A percentile compares a stretch with the other conserved stretches of the same genome.
phyloP scores from a whole-genome alignment of 1,140 invertebrate species.

The Cataglyphis hispanica region DNA sequence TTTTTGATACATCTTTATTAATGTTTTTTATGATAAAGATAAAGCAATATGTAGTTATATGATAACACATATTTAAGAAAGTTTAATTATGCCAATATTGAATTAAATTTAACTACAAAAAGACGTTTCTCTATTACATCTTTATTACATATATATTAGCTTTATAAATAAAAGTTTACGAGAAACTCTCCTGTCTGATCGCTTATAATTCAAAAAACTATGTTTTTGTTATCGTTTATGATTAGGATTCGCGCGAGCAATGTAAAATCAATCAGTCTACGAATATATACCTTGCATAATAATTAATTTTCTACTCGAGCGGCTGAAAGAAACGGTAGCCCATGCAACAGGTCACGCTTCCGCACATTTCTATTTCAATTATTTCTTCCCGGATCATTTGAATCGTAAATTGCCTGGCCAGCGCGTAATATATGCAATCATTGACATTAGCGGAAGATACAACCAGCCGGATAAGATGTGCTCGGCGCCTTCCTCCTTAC shows the following conservation, averaged over 20 bases:
- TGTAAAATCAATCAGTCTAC: neutral
- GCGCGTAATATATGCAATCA: constrained; percentile 51
- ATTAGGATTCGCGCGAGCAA: no score
- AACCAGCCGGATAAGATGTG: neutral
- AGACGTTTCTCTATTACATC: neutral
- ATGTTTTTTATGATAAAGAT: neutral
- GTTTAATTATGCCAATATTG: neutral
- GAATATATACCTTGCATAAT: constrained; percentile 5
- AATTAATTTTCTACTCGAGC: neutral
- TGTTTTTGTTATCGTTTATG: no score
- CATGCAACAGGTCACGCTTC: constrained; percentile 5
- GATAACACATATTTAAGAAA: neutral
- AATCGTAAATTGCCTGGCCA: constrained; percentile 58
- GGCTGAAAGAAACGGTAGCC: constrained; percentile 17
- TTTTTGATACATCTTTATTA: neutral
- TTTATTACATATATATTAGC: neutral
- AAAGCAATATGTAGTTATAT: neutral
- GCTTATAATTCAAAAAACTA: neutral
- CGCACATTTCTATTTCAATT: constrained; percentile 56
- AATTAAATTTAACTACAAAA: neutral
- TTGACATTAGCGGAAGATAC: constrained; percentile 32
- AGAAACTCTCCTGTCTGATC: neutral
- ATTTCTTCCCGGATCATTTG: constrained; percentile 44
- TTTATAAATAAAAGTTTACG: neutral
- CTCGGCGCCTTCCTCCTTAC: constrained; percentile 39